These are phyloP conservation scores for Athalia circularis DNA, from an alignment of 2,888 invertebrate genomes.

Conservation along the genomic window DNA sequence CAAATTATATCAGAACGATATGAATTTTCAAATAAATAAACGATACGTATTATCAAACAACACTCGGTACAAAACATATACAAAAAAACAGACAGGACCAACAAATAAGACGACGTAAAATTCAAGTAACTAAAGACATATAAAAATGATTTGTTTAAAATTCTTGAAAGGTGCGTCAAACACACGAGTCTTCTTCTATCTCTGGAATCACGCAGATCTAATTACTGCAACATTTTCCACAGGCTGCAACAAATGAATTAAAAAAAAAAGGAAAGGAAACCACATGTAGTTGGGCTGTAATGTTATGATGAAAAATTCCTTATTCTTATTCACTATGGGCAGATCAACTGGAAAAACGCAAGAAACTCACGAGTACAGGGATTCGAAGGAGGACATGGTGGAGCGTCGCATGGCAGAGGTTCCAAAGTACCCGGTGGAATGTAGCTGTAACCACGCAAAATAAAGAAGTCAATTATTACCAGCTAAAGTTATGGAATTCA, in stretches of 20 bases:
- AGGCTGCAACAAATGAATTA: conserved; percentile 8
- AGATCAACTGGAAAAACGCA: background rate
- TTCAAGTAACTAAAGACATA: background rate
- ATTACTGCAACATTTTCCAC: conserved; percentile 10
- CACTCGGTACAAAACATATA: background rate
- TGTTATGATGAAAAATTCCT: background rate
- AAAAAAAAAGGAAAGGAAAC: background rate
- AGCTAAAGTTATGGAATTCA: background rate
- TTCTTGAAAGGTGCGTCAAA: background rate
- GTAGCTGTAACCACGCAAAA: conserved; percentile 58
- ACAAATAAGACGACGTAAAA: background rate
- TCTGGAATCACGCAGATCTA: conserved; percentile 22
- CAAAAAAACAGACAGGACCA: background rate
- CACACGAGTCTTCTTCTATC: background rate
- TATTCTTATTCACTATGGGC: background rate
- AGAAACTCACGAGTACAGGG: conserved; percentile 45
- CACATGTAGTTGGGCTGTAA: no score
- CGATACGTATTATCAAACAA: background rate
- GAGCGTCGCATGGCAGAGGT: conserved; percentile 53
- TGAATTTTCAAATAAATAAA: no score
- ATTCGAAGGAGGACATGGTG: conserved; percentile 51
- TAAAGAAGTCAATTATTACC: background rate
- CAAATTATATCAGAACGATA: no score
- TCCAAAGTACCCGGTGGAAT: conserved; percentile 65
- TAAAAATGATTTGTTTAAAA: background rate